Base-by-base conservation (phyloP, 2,113 vertebrate species). In the Corydoras maculifer region DNA sequence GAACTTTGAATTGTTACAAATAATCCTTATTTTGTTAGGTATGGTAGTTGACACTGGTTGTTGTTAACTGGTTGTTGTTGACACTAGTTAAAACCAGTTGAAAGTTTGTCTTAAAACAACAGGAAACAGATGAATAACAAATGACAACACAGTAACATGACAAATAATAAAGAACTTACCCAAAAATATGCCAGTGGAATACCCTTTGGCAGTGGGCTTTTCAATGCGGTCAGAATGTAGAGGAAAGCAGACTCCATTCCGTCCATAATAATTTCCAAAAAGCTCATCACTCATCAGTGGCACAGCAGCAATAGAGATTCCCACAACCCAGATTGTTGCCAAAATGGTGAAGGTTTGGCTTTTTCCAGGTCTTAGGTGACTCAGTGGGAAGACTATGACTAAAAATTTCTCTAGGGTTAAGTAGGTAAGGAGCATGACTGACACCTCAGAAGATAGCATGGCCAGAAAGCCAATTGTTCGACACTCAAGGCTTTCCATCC, bases 261-360 rank as follows among this genome's bases (percentile, higher is more conserved):
- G 88, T 48, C 92, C 91, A 9, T 94, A 94, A 82, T 93, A 93
- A 77, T 94, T 94, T 77, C 91, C 90, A 78, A 93, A 94, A 74
- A 89, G 76, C 0, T 91, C 88, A 29, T 92, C 85, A 4, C 88
- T 86, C 80, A 88, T 88, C 30, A 95, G 87, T 1, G 92, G 90
- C 68, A 93, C 82, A 2, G 81, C 81, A 0, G 93, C 90, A 8
- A 94, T 92, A 13, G 85, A 73, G 75, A 93, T 88, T 9, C 90
- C 93, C 75, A 85, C 69, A 3, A 91, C 69, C 92, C 92, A 92
- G 80, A 93, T 90, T n/a, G 83, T 75, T 54, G 65, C 72, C 75
- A 94, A 82, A 29, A 88, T 73, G 58, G 77, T 58, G 14, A 84
- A 79, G 0, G 89, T 92, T 81, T 91, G 89, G 31, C 83, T 67